These are phyloP conservation scores for Amphilophus citrinellus DNA, from an alignment of 2,113 vertebrate species.

Conservation along the genomic window DNA sequence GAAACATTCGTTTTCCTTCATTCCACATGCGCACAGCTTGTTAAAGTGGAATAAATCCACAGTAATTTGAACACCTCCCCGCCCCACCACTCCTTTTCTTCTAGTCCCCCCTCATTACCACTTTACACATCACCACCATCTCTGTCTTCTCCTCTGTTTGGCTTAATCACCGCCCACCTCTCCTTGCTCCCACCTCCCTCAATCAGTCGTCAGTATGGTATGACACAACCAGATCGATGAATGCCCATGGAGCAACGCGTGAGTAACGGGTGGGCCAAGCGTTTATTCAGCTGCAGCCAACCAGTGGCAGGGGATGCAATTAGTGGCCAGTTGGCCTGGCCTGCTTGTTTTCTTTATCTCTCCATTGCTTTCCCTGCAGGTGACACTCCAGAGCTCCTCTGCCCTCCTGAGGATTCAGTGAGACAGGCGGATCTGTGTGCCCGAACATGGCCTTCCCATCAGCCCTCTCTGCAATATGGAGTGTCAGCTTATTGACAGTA, in stretches of 20 bases:
- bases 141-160: not conserved
- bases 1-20: slow-evolving; percentile 5
- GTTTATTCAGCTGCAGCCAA: slow-evolving; percentile 57
- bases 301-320: slow-evolving; percentile 60
- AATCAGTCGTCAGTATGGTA: slow-evolving; percentile 28
- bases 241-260: slow-evolving; percentile 64
- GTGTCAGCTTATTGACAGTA: slow-evolving; percentile 73
- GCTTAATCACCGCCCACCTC: slow-evolving; percentile 24
- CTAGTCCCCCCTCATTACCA: slow-evolving; percentile 32
- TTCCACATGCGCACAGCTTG: slow-evolving; percentile 43
- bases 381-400: slow-evolving; percentile 68
- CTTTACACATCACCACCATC: slow-evolving; percentile 6
- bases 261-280: slow-evolving; percentile 56
- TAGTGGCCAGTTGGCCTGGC: slow-evolving; percentile 41
- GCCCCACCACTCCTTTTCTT: not conserved
- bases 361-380: slow-evolving; percentile 61
- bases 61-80: not conserved
- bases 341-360: slow-evolving; percentile 58
- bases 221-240: slow-evolving; percentile 78
- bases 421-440: slow-evolving; percentile 65
- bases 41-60: slow-evolving; percentile 54
- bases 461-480: slow-evolving; percentile 70
- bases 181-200: not conserved
- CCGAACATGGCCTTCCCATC: slow-evolving; percentile 80
- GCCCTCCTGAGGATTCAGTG: slow-evolving; percentile 70